Conservation (phyloP, 2,888 invertebrate species). For the Merodon equestris region DNA sequence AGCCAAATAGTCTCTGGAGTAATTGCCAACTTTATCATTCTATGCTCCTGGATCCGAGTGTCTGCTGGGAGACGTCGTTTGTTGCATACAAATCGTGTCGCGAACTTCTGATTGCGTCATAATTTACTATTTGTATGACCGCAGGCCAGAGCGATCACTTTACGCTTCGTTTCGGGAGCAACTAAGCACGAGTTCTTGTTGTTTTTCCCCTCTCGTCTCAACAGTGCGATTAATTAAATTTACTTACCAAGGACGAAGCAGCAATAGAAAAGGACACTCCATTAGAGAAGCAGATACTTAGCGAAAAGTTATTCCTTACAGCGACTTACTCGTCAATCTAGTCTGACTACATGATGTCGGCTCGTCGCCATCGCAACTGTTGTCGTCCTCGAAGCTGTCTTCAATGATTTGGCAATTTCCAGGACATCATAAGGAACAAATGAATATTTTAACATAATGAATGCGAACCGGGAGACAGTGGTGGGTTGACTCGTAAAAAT, state of each 20-base stretch:
- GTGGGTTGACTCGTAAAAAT: conserved; percentile 47
- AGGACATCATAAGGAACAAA: conserved; percentile 64
- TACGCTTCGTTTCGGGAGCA: conserved; percentile 29
- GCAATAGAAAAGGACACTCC: conserved; percentile 9
- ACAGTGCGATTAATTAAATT: conserved; percentile 61
- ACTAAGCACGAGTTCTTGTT: conserved; percentile 40
- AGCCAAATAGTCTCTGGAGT: conserved; percentile 27
- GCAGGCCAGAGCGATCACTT: conserved; percentile 5
- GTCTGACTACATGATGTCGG: background rate
- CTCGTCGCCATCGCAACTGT: too few relatives aligned
- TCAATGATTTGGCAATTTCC: conserved; percentile 63
- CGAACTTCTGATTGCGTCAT: conserved; percentile 46
- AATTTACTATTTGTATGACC: conserved; percentile 43
- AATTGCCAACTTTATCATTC: conserved; percentile 59
- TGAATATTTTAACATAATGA: conserved; percentile 67
- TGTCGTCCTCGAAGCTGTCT: conserved; percentile 30
- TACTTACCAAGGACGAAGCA: conserved; percentile 11
- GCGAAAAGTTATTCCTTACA: conserved; percentile 27
- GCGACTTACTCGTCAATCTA: background rate
- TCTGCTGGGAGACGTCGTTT: conserved; percentile 1
- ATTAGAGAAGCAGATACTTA: conserved; percentile 3
- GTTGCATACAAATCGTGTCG: conserved; percentile 48
- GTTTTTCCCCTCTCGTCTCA: conserved; percentile 30
- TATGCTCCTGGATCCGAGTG: background rate
- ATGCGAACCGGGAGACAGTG: conserved; percentile 40